Percentiles rank a stretch among this genome's conserved stretches.
These are phyloP conservation scores for Sussaba pulchella DNA, from an alignment of 2,888 invertebrate genomes.

Conservation along the genomic window DNA sequence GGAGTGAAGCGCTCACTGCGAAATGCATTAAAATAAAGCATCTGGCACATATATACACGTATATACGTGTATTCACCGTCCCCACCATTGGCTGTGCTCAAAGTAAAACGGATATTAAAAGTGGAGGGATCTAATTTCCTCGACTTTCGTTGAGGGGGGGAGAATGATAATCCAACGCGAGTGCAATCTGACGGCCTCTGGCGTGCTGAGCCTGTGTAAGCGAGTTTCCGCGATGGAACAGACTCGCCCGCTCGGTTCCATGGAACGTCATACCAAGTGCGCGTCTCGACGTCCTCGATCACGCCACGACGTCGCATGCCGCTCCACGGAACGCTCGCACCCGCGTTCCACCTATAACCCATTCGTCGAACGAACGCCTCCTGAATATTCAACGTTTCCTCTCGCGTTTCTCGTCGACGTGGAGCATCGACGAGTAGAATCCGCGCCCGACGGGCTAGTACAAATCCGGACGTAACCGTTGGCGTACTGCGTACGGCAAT, in stretches of 20 bases:
- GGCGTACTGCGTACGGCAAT: constrained; percentile 38
- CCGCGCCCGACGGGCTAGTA: constrained; percentile 25
- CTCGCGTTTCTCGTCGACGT: constrained; percentile 57
- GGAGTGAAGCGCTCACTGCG: constrained; percentile 35
- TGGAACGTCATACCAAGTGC: constrained; percentile 25
- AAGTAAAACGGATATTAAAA: constrained; percentile 81
- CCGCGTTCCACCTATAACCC: constrained; percentile 72
- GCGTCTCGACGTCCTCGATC: constrained; percentile 57
- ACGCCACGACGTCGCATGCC: constrained; percentile 52
- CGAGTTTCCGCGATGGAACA: constrained; percentile 50
- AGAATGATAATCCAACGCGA: constrained; percentile 58
- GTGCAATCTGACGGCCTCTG: constrained; percentile 50
- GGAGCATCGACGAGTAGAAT: constrained; percentile 56
- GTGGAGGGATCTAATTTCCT: constrained; percentile 79
- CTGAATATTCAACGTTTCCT: constrained; percentile 78
- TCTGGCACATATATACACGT: constrained; percentile 5
- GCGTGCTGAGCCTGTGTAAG: constrained; percentile 16
- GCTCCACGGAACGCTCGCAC: constrained; percentile 57
- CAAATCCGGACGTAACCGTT: constrained; percentile 37
- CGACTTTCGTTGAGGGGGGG: constrained; percentile 66
- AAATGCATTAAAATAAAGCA: constrained; percentile 54
- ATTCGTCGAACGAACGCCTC: constrained; percentile 77
- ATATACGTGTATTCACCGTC: constrained; percentile 9
- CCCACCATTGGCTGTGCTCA: constrained; percentile 49
- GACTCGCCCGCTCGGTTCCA: constrained; percentile 15